A percentile compares a stretch with the other conserved stretches of the same genome.
These are phyloP conservation scores for Papilio machaon DNA, from an alignment of 1,140 invertebrate species.

Conservation along the genomic window DNA sequence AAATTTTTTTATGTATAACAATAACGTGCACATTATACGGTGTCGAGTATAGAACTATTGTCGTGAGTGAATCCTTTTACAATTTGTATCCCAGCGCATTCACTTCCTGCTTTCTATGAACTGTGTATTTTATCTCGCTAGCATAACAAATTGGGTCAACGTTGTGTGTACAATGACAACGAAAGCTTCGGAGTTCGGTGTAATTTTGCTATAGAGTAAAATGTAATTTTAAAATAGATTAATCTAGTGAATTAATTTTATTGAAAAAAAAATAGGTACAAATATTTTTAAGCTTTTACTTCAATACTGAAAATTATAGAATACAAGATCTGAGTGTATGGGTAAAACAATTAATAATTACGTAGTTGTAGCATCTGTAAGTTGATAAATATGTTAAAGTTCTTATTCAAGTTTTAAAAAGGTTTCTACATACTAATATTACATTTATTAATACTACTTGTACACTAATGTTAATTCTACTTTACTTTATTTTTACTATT, in stretches of 20 bases:
- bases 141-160: constrained; percentile 67
- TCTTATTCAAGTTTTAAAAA: too few relatives aligned
- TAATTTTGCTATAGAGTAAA: neutral
- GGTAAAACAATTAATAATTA: too few relatives aligned
- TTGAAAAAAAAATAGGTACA: too few relatives aligned
- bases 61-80: constrained; percentile 37
- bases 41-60: constrained; percentile 7
- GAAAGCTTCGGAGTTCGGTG: constrained; percentile 42
- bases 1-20: constrained; percentile 1
- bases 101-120: constrained; percentile 60
- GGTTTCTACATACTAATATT: too few relatives aligned
- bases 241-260: too few relatives aligned
- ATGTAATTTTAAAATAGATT: neutral
- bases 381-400: too few relatives aligned
- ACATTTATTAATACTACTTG: too few relatives aligned
- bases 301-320: too few relatives aligned
- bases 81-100: constrained; percentile 56
- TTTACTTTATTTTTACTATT: neutral
- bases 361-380: too few relatives aligned
- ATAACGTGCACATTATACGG: constrained; percentile 9
- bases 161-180: constrained; percentile 52
- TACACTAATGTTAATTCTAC: neutral
- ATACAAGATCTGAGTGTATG: too few relatives aligned
- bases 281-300: too few relatives aligned
- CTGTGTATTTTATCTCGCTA: constrained; percentile 60